Evolutionary conservation across 2,113 vertebrate genomes (phyloP), one percentile per base, ranked within the genome.

Genomic region (Brevimyrus niger): DNA sequence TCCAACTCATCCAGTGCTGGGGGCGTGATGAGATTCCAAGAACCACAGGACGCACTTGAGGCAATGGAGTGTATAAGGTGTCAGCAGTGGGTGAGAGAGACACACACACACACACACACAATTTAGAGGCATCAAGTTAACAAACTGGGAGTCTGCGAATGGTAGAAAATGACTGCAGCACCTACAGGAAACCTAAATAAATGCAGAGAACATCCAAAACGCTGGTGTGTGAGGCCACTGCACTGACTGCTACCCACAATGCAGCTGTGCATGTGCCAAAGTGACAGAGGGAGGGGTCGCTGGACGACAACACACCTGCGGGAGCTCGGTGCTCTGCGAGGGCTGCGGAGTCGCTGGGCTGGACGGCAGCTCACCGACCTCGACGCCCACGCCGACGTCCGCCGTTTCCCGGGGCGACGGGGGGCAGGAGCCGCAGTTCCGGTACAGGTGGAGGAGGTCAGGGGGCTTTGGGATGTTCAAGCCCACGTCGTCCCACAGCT

Each of bases 401-500:
- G 94, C 96, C 9, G 93, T 95, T 89, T 97, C 97, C 91, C 96
- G 96, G 0, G 93, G 91, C 35, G 96, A 91, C 48, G 95, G 88
- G 0, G 95, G 95, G 91, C 97, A 95, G 91, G 95, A 96, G 89
- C 98, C 97, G 88, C 97, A 97, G 93, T 97, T 98, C 92, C 98
- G 96, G 92, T 99, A 99, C 51, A 99, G 97, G 90, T 99, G 98
- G 13, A 99, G 61, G 87, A 99, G 95, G 91, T 97, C 98, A 55
- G 98, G 97, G 58, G 98, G 98, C 92, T 99, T 99, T 9, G 98
- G 98, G 94, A 97, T 98, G 94, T 99, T 99, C 92, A 99, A 95
- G 61, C 98, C 98, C 90, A 99, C 98, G 88, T 99, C 98, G 93
- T 99, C 98, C 98, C 98, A 99, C 90, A 99, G 93, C 93, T 99